These are phyloP conservation scores for Melipona beecheii DNA, from an alignment of 2,888 invertebrate genomes.

Conservation along the genomic window DNA sequence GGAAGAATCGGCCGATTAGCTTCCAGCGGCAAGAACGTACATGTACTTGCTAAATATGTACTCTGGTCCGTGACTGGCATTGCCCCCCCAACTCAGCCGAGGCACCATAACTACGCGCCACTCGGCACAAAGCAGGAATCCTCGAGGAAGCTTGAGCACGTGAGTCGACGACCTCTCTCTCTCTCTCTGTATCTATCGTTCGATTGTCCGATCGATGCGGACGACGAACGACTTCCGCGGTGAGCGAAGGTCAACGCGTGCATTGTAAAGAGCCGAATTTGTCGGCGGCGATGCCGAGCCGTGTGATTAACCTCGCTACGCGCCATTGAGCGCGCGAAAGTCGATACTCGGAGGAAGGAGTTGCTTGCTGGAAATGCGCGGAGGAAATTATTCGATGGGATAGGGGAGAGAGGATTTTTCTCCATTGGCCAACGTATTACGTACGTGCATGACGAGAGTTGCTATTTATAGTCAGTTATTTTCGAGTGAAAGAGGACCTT, in stretches of 20 bases:
- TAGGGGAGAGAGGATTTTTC: not conserved
- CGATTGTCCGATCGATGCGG: not conserved
- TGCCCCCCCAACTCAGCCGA: slow-evolving; percentile 1
- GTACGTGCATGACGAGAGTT: not conserved
- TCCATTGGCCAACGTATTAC: no score
- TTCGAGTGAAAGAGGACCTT: not conserved
- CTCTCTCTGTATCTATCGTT: not conserved
- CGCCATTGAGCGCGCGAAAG: slow-evolving; percentile 26
- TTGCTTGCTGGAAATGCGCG: not conserved
- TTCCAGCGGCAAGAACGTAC: slow-evolving; percentile 2
- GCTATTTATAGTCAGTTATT: not conserved
- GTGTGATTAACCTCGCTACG: slow-evolving; percentile 22
- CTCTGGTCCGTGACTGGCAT: slow-evolving; percentile 7
- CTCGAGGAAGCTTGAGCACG: not conserved
- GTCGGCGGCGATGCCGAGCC: slow-evolving; percentile 17
- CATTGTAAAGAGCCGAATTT: slow-evolving; percentile 56
- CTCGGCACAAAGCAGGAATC: slow-evolving; percentile 16
- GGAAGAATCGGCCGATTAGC: not conserved
- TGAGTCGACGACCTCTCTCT: slow-evolving; percentile 20
- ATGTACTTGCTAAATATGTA: not conserved
- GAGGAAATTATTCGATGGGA: slow-evolving; percentile 19
- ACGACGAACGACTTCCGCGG: slow-evolving; percentile 41
- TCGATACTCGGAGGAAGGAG: slow-evolving; percentile 20
- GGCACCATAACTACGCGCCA: slow-evolving; percentile 4
- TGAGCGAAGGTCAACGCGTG: slow-evolving; percentile 29